Evolutionary conservation across 2,113 vertebrate genomes (phyloP), one percentile per base, ranked within the genome.

Genomic region (Romanogobio albipinnatus): DNA sequence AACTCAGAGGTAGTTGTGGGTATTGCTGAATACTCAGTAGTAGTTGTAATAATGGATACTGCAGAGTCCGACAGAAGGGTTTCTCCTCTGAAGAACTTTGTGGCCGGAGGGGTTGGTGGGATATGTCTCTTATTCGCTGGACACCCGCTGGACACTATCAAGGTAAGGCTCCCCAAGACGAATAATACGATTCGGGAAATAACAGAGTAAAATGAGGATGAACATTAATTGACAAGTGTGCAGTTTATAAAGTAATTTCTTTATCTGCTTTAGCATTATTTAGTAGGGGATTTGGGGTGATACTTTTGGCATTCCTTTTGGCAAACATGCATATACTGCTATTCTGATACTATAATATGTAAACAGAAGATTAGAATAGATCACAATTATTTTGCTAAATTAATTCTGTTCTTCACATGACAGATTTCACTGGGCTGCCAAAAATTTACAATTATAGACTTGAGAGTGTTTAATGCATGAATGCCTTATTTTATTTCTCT

Each of bases 71-170:
- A 76, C 22, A 33, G 70, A 17, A 86, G 22, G n/a, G 73, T 90
- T 61, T 94, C 94, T 47, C 93, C 92, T 59, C 77, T 94, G 0
- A 95, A 95, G 91, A 95, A 94, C 91, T 94, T 95, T 70, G 61
- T 94, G 70, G 92, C 95, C 0, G 95, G 94, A 0, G 94, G 94
- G 11, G 86, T 90, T 56, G 93, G 87, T 0, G 91, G 92, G 43
- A 87, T 93, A 0, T 94, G 93, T 73, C 92, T 95, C 68, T 89
- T 95, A 64, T 87, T 95, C 64, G 92, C 91, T 0, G 95, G 95
- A 89, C 95, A 95, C 86, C 95, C 95, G 5, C 92, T 95, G 68
- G 95, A 95, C 88, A 95, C 95, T 59, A 94, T 95, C 85, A 95
- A 95, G 94, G 95, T 95, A 86, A 93, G 47, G 53, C 53, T 51